A percentile compares a stretch with the other conserved stretches of the same genome.
phyloP scores from a whole-genome alignment of 2,888 invertebrate genomes.

The Tetragonula carbonaria region DNA sequence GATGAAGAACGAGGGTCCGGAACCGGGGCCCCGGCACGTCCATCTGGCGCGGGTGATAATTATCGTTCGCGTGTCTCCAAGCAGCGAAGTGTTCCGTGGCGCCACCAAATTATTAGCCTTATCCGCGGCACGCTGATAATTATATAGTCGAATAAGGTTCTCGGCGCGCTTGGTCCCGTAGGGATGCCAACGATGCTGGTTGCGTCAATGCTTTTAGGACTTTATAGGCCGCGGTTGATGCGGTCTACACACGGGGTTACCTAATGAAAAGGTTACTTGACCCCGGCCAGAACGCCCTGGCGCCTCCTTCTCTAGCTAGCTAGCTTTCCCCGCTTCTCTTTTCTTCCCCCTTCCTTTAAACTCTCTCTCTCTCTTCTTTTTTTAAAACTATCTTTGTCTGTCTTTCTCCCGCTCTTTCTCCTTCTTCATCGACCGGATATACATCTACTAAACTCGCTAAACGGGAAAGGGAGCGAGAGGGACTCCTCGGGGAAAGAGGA shows the following conservation, averaged over 20 bases:
- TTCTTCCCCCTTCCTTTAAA: neutral
- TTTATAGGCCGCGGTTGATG: constrained; percentile 77
- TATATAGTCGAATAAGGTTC: constrained; percentile 74
- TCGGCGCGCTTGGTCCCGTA: constrained; percentile 33
- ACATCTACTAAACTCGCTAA: constrained; percentile 33
- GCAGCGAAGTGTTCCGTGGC: constrained; percentile 78
- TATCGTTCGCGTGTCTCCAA: constrained; percentile 83
- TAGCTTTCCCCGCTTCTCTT: constrained; percentile 20
- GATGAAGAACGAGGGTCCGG: constrained; percentile 61
- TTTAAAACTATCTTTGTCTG: too few species aligned
- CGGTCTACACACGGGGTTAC: constrained; percentile 79
- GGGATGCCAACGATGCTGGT: constrained; percentile 69
- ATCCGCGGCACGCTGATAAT: constrained; percentile 81
- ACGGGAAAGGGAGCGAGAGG: constrained; percentile 14
- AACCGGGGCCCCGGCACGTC: constrained; percentile 47
- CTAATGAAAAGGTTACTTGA: constrained; percentile 84
- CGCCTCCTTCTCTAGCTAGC: constrained; percentile 79
- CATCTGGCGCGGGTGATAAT: constrained; percentile 77
- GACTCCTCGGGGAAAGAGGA: constrained; percentile 9
- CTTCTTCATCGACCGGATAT: constrained; percentile 16
- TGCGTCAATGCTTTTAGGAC: constrained; percentile 81
- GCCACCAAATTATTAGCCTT: constrained; percentile 84
- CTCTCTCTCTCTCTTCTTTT: neutral
- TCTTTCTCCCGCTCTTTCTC: constrained; percentile 3
- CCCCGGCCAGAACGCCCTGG: constrained; percentile 83